phyloP scores from a whole-genome alignment of 2,888 invertebrate genomes.

The Vandiemenella viatica region DNA sequence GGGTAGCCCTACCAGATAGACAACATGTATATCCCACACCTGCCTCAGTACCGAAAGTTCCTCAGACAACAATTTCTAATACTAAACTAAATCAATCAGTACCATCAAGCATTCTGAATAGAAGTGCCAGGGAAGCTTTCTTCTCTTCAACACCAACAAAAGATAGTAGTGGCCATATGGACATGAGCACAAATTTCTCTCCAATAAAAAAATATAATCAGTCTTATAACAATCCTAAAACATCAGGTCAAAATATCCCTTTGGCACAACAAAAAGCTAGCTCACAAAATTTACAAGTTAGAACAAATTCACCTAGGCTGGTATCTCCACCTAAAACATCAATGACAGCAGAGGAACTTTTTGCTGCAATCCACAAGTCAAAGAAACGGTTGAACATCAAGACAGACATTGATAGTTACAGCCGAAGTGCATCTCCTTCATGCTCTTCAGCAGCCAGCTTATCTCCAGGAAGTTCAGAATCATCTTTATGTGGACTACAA shows the following conservation, averaged over 20 bases:
- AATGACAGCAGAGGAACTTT: slow-evolving; percentile 64
- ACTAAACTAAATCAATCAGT: no score
- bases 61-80: no score
- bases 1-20: not conserved
- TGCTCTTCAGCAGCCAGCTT: slow-evolving; percentile 32
- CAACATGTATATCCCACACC: not conserved
- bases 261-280: not conserved
- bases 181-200: not conserved
- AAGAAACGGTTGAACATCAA: slow-evolving; percentile 57
- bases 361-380: slow-evolving; percentile 61
- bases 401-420: slow-evolving; percentile 8
- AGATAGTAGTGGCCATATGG: not conserved
- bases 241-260: not conserved
- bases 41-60: not conserved
- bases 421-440: slow-evolving; percentile 23
- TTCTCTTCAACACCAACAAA: not conserved
- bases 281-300: not conserved
- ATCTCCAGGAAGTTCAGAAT: slow-evolving; percentile 37
- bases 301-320: no score
- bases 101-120: no score
- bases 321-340: slow-evolving; percentile 50
- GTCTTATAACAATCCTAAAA: not conserved
- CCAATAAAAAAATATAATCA: not conserved
- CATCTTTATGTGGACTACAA: slow-evolving; percentile 30
- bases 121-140: no score